Base-by-base conservation (phyloP, 1,140 invertebrate genomes). In the Carposina sasakii region DNA sequence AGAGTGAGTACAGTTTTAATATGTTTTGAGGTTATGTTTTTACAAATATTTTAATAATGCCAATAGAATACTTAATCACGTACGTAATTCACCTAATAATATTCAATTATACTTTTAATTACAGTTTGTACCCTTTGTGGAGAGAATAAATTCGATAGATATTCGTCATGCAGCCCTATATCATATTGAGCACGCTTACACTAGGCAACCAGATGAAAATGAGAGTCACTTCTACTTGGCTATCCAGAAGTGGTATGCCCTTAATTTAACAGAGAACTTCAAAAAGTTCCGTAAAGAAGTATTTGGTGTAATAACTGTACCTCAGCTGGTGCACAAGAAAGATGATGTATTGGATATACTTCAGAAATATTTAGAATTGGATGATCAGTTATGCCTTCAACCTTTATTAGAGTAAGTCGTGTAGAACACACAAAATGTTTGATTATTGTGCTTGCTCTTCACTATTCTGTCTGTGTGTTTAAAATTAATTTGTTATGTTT, bases 101-200 rank as follows among this genome's bases (percentile, higher is more conserved):
- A 8, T 50, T 28, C 34, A 55, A 17, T 48, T 20, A 34, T 31
- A 17, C 59, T 53, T 58, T 67, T 67, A 54, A 71, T 89, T 91
- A 47, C 72, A 96, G 95, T 97, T 96, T 81, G 90, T 93, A 77
- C 90, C 92, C 10, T 97, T 97, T 81, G 90, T 91, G 13, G 94
- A 96, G 64, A 86, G 94, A 49, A 90, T 98, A 19, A 88, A 90
- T 58, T 88, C 91, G 54, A 93, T 97, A 26, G 92, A 96, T 71
- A 87, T 97, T 26, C 92, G 95, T 47, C 91, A 90, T 78, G 87
- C 95, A 34, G 87, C 89, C 1, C 61, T 89, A 3, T 89, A 89
- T 53, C 86, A 87, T 48, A 86, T 89, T 48, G 87, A 88, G 28
- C 93, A 94, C 85, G 87, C 87, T 66, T 89, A 93, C 75, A 87